Conservation (phyloP, 2,888 invertebrate genomes). For the Calliopum simillimum region DNA sequence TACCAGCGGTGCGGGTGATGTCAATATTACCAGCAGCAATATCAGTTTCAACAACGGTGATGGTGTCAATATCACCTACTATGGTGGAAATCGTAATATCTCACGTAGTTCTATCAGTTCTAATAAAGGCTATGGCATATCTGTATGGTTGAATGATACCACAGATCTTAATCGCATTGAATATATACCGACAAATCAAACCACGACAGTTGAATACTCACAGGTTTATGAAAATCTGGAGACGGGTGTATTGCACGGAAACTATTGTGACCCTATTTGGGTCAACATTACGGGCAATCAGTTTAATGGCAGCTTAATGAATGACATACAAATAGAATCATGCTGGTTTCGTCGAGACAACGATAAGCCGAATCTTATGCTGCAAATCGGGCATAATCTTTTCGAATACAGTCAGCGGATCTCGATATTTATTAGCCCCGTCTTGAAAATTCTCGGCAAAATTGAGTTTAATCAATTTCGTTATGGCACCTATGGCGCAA, state of each 20-base stretch:
- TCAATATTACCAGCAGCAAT: slow-evolving; percentile 91
- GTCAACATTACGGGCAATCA: slow-evolving; percentile 94
- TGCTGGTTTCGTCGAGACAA: slow-evolving; percentile 75
- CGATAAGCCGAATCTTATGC: slow-evolving; percentile 68
- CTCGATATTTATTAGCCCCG: slow-evolving; percentile 83
- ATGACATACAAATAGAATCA: slow-evolving; percentile 84
- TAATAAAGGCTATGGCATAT: slow-evolving; percentile 89
- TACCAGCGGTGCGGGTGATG: slow-evolving; percentile 90
- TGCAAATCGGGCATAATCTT: slow-evolving; percentile 88
- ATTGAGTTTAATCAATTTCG: slow-evolving; percentile 92
- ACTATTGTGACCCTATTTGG: slow-evolving; percentile 87
- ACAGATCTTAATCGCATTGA: slow-evolving; percentile 73
- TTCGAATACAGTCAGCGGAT: slow-evolving; percentile 83
- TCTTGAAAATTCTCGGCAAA: slow-evolving; percentile 80
- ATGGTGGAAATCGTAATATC: slow-evolving; percentile 93
- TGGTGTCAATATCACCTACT: slow-evolving; percentile 95
- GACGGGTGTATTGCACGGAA: slow-evolving; percentile 90
- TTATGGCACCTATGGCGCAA: slow-evolving; percentile 83
- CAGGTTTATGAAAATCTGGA: slow-evolving; percentile 89
- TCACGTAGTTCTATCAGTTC: slow-evolving; percentile 87
- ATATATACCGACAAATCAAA: slow-evolving; percentile 84
- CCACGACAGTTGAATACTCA: slow-evolving; percentile 87
- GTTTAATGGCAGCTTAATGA: slow-evolving; percentile 83
- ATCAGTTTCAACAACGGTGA: slow-evolving; percentile 93
- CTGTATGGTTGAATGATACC: slow-evolving; percentile 91